Evolutionary conservation across 2,113 vertebrate species (phyloP), one percentile per base, ranked within the genome.

Genomic region (Pelecanus crispus): DNA sequence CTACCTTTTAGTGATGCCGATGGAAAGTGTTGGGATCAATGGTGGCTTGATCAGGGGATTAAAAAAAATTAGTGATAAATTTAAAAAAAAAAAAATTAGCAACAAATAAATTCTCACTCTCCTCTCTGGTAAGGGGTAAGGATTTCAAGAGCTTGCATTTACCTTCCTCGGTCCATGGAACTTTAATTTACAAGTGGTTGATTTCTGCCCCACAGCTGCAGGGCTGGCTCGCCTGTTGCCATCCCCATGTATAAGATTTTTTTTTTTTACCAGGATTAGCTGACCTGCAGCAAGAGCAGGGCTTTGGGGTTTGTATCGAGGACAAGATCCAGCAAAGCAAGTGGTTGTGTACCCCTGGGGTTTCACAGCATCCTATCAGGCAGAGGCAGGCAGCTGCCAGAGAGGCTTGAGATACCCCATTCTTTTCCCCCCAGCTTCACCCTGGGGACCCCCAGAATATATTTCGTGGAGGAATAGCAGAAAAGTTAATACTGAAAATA

Each of bases 1-100:
- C 31, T 55, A 32, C 0, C 0, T 67, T 53, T 29, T 5, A 49
- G 28, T 3, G 32, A 13, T 1, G 16, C 3, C 1, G 25, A 16
- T 9, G 16, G 52, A 16, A 63, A 72, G 17, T 2, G 17, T 5
- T 58, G 29, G 21, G 47, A n/a, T 71, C 56, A 31, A 11, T 0
- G 8, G 6, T n/a, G 38, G 4, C 14, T 56, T 20, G 47, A 61
- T 22, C 25, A 70, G 18, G 7, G 44, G 29, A 75, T 59, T 66
- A 38, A 63, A 80, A 67, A 72, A 45, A n/a, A 21, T 17, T 2
- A 40, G 19, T n/a, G 25, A 45, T 11, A 82, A 87, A 58, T 34
- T 26, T 12, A 55, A 34, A 15, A 26, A 59, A 31, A 36, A 52
- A 9, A 61, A 89, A 92, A 83, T 38, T 44, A 68, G 7, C 13